Base-by-base conservation (phyloP, 2,797 vertebrate genomes). In the Xyrichtys novacula region DNA sequence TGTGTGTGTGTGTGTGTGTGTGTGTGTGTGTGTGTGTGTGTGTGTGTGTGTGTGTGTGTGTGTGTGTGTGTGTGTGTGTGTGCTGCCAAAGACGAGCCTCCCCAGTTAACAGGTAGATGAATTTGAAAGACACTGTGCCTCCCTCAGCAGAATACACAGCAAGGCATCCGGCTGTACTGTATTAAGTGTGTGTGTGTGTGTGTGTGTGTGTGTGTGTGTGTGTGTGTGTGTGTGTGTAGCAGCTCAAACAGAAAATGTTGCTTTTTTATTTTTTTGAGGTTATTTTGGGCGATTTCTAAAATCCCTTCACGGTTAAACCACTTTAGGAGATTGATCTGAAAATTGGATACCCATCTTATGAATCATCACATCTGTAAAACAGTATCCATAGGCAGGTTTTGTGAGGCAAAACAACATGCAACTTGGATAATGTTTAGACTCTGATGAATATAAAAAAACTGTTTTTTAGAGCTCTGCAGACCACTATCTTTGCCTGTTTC, bases 141-240 rank as follows among this genome's bases (percentile, higher is more conserved):
- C 49, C 50, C 47, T 79, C 70, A 78, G 81, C 65, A 80, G 72
- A 83, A 80, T 76, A 34, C 65, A 62, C 58, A 68, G 39, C 46
- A 67, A 77, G 69, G 49, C 31, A 34, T 73, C 43, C 43, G 42
- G 43, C 42, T 20, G 22, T 6, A 12, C 22, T 25, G 23, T 11
- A 15, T 36, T 1, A 43, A 40, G 2, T 38, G 25, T 66, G 53
- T 73, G 25, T 25, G 15, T 20, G 20, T 32, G 40, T 76, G 25
- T 23, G 15, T 20, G 19, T 34, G 40, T 1, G 49, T 43, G 3
- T 39, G 23, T 65, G 52, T 76, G 25, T 23, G 15, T 20, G 19
- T 34, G 40, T n/a, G n/a, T n/a, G n/a, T n/a, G n/a, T n/a, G n/a
- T n/a, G n/a, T n/a, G n/a, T n/a, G n/a, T 66, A 65, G 72, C 8